These are phyloP conservation scores for Rhopalosiphum maidis DNA, from an alignment of 1,140 invertebrate genomes.

Conservation along the genomic window DNA sequence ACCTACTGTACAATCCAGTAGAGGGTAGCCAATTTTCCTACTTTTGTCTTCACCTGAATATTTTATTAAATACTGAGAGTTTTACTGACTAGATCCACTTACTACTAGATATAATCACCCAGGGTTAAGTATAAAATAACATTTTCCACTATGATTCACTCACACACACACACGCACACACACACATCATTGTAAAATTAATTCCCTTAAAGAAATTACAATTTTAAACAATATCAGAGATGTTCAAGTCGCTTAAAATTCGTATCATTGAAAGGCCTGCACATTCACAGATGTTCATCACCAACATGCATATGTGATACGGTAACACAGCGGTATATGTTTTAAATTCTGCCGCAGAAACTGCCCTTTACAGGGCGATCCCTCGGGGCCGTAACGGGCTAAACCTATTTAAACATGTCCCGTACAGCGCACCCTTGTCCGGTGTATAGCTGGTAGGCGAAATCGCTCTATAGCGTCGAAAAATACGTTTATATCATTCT, in stretches of 20 bases:
- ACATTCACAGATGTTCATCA: neutral
- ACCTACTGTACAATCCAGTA: too few relatives aligned
- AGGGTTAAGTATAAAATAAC: too few relatives aligned
- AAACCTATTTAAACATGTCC: neutral
- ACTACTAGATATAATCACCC: too few relatives aligned
- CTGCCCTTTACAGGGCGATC: neutral
- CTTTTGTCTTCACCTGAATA: too few relatives aligned
- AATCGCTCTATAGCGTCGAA: neutral
- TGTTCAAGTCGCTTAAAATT: neutral
- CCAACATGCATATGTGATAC: neutral
- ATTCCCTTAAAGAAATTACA: neutral
- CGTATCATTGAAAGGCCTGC: neutral
- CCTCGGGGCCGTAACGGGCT: neutral
- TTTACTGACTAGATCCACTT: too few relatives aligned
- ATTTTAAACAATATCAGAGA: neutral
- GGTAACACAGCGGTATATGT: neutral
- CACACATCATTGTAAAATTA: too few relatives aligned
- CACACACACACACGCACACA: too few relatives aligned
- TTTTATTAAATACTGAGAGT: too few relatives aligned
- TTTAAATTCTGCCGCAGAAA: neutral
- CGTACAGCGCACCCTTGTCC: too few relatives aligned
- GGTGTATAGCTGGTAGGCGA: neutral
- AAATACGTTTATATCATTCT: neutral
- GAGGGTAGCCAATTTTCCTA: too few relatives aligned
- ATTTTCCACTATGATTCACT: too few relatives aligned